Evolutionary conservation across 2,113 vertebrate genomes (phyloP).

Genomic region (Rallus limicola): DNA sequence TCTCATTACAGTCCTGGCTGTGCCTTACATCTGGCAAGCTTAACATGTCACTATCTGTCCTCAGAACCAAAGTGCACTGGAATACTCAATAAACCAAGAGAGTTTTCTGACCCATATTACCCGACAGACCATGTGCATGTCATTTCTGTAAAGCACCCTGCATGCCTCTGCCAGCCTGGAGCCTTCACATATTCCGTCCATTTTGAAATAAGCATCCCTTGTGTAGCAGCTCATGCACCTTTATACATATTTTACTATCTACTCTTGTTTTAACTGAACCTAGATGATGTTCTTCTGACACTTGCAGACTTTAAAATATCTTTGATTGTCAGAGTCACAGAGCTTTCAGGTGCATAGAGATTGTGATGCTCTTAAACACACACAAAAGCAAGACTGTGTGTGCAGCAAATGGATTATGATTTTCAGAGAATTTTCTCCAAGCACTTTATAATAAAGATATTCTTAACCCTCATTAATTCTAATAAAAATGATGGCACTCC

Average conservation of each 20-base stretch:
- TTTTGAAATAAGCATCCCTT: constrained; percentile 42
- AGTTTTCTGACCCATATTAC: constrained; percentile 1
- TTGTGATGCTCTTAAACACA: not conserved
- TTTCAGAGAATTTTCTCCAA: not conserved
- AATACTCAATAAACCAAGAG: constrained; percentile 41
- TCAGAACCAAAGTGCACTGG: constrained; percentile 2
- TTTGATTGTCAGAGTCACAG: not conserved
- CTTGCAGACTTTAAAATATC: constrained; percentile 41
- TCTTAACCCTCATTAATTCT: not conserved
- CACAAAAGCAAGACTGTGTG: not conserved
- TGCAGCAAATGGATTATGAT: not conserved
- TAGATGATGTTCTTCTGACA: constrained; percentile 22
- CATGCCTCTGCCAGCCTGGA: not conserved
- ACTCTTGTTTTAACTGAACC: constrained; percentile 54
- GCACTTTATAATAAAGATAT: not conserved
- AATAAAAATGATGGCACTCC: not conserved
- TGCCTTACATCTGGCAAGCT: not conserved
- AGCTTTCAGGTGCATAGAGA: not conserved
- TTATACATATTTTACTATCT: constrained; percentile 62
- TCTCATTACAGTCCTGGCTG: constrained; percentile 20
- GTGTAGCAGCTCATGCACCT: constrained; percentile 8
- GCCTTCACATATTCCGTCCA: not conserved
- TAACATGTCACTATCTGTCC: constrained; percentile 11
- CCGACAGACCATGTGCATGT: not conserved
- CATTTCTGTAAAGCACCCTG: not conserved